Conservation (phyloP, 37 sponge, comb jelly and placozoan genomes). For the Ephydatia muelleri region DNA sequence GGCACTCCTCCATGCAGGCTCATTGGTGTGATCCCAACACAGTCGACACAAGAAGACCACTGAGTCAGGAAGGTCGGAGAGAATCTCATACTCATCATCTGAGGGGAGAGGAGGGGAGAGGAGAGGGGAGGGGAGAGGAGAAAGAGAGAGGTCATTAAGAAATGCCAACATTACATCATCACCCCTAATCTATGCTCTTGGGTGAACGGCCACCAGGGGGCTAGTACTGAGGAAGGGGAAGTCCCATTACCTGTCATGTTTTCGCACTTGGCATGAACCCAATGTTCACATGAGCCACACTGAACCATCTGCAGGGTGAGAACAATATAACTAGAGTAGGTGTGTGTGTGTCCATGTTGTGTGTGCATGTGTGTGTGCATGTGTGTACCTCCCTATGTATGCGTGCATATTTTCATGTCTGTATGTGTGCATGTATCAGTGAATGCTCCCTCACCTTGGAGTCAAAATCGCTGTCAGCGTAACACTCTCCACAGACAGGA, state of each 20-base stretch:
- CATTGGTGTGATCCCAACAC: slow-evolving; percentile 34
- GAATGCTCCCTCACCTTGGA: slow-evolving; percentile 50
- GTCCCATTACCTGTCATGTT: slow-evolving; percentile 58
- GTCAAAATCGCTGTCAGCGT: slow-evolving; percentile 81
- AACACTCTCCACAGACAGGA: slow-evolving; percentile 84
- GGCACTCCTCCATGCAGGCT: slow-evolving; percentile 47
- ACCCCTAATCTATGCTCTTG: no score
- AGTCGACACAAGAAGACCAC: slow-evolving; percentile 63
- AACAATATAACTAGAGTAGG: no score
- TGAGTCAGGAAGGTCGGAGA: slow-evolving; percentile 71
- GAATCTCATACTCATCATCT: slow-evolving; percentile 80
- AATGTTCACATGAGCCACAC: slow-evolving; percentile 82
- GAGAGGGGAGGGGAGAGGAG: neutral
- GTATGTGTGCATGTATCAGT: no score
- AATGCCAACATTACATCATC: no score
- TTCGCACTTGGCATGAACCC: slow-evolving; percentile 89
- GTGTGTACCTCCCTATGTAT: no score
- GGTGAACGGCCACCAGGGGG: no score
- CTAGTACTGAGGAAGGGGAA: neutral
- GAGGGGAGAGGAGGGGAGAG: neutral
- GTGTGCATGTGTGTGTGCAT: no score
- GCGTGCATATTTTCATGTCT: no score
- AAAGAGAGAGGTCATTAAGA: neutral
- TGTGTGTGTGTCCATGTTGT: no score
- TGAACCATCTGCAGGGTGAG: slow-evolving; percentile 92